Percentiles rank a stretch among this genome's conserved stretches.
Evolutionary conservation across 1,140 invertebrate species (phyloP).

Genomic region (Vanessa atalanta): DNA sequence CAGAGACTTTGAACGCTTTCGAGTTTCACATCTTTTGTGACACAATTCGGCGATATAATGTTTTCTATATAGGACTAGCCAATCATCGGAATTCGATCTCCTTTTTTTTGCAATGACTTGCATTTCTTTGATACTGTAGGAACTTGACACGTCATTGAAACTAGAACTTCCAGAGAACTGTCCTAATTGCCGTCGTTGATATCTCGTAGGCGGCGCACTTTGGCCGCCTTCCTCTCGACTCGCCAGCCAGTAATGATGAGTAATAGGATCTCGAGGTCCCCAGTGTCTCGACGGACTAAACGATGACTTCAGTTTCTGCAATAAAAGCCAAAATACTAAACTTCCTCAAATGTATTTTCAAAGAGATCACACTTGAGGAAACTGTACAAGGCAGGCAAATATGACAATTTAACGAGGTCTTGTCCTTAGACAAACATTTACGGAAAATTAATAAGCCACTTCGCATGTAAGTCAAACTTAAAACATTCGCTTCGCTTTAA

Average conservation of each 20-base stretch:
- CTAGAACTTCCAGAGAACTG: conserved; percentile 53
- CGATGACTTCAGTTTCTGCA: conserved; percentile 82
- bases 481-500: conserved; percentile 29
- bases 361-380: conserved; percentile 8
- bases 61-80: conserved; percentile 54
- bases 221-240: conserved; percentile 61
- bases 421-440: conserved; percentile 27
- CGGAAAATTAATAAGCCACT: conserved; percentile 36
- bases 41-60: conserved; percentile 42
- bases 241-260: conserved; percentile 82
- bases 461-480: conserved; percentile 34
- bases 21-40: conserved; percentile 19
- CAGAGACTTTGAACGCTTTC: conserved; percentile 55
- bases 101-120: conserved; percentile 38
- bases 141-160: conserved; percentile 35
- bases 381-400: conserved; percentile 34
- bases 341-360: conserved; percentile 23
- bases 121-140: conserved; percentile 11
- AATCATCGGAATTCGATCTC: conserved; percentile 66
- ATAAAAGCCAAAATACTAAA: conserved; percentile 27
- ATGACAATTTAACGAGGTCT: conserved; percentile 23
- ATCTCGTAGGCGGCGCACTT: conserved; percentile 46
- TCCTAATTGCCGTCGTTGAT: conserved; percentile 51
- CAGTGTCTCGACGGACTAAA: conserved; percentile 82
- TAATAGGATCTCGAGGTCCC: conserved; percentile 83